A percentile compares a stretch with the other conserved stretches of the same genome.
These are phyloP conservation scores for Geopemphigus sp. DNA, from an alignment of 1,140 invertebrate species.

Conservation along the genomic window DNA sequence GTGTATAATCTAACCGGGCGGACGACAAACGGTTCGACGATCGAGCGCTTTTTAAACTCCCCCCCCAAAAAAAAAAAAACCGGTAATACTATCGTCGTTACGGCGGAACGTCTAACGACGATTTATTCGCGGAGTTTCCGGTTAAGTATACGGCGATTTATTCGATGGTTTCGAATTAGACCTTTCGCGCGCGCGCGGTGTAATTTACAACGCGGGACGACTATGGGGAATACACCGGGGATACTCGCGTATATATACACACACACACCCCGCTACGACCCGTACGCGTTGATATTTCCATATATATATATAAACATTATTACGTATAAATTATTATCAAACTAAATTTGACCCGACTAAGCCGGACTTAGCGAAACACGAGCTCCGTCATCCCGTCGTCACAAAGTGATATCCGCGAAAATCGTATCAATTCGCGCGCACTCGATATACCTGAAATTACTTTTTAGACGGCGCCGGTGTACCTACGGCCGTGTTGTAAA, in stretches of 20 bases:
- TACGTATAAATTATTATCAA: conserved; percentile 13
- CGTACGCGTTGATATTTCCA: background rate
- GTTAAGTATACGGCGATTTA: background rate
- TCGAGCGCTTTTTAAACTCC: too few relatives aligned
- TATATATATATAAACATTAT: background rate
- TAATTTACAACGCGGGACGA: background rate
- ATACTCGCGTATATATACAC: too few relatives aligned
- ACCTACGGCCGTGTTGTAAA: too few relatives aligned
- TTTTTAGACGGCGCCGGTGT: background rate
- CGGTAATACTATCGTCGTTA: too few relatives aligned
- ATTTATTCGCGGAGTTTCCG: background rate
- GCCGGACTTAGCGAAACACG: conserved; percentile 31
- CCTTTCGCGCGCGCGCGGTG: background rate
- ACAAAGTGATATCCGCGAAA: conserved; percentile 17
- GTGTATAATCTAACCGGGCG: too few relatives aligned
- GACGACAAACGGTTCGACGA: too few relatives aligned
- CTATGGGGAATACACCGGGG: too few relatives aligned
- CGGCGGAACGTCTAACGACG: background rate
- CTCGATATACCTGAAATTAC: background rate
- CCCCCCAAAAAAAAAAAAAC: too few relatives aligned
- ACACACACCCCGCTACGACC: too few relatives aligned
- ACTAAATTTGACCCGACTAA: conserved; percentile 28
- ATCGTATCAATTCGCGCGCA: conserved; percentile 3
- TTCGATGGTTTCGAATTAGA: background rate
- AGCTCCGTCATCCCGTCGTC: background rate